Base-by-base conservation (phyloP, 2,888 invertebrate genomes). In the Luperina nickerlii region DNA sequence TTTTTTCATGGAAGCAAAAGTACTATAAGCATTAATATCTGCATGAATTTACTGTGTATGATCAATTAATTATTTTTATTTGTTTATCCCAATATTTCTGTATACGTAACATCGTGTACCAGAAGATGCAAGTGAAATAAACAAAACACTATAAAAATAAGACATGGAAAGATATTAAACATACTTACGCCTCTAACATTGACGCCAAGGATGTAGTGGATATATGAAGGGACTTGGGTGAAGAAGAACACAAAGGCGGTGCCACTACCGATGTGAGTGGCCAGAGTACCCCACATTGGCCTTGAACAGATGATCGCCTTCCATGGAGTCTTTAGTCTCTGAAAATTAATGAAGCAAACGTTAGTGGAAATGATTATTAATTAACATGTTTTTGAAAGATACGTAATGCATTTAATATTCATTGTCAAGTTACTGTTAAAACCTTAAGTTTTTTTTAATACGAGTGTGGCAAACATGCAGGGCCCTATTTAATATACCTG, bases 211-310 rank as follows among this genome's bases (percentile, higher is more conserved):
- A 98, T 97, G 45, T 97, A 95, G 81, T 97, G 97, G 92, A 98
- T 97, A 90, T 98, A 98, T 0, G 97, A 96, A 0, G 98, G 98
- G 57, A 97, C 97, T 92, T 98, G 97, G 0, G 97, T 97, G 66
- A 98, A 95, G 68, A 98, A 94, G 87, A 98, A 98, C 92, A 97
- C 97, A 90, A 97, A 98, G 1, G 97, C 97, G 94, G 97, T 97
- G 32, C 97, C 88, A 95, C 90, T 72, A 96, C 98, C 82, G 91
- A 97, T n/a, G 97, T 95, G 92, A 96, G 98, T 65, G 91, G 93
- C 75, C 88, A 96, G 97, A 95, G 97, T 62, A 95, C 98, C 91
- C 97, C 96, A 92, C 90, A 97, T 79, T 90, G 95, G 91, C 91
- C 94, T 81, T 73, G 95, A 94, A 90, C 95, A 98, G 84, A 79